Conservation (phyloP, 1,140 invertebrate genomes). For the Drosophila sechellia region DNA sequence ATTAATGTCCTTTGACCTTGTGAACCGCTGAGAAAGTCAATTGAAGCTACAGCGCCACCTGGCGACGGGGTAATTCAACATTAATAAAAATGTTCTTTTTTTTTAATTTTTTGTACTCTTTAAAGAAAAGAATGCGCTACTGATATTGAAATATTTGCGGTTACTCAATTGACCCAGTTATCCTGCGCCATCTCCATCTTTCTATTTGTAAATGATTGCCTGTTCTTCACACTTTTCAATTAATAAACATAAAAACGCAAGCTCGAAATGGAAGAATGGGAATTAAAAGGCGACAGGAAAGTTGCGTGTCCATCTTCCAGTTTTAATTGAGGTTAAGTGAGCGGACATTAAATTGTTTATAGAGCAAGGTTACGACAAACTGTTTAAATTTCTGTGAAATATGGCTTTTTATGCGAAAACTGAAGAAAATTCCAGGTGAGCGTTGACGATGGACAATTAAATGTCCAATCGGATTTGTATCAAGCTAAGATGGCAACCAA, state of each 20-base stretch:
- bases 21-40: conserved; percentile 54
- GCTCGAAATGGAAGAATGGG: conserved; percentile 2
- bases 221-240: conserved; percentile 53
- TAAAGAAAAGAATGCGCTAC: background rate
- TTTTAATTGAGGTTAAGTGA: conserved; percentile 67
- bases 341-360: conserved; percentile 66
- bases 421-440: conserved; percentile 28
- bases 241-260: conserved; percentile 48
- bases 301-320: conserved; percentile 56
- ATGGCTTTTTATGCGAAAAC: conserved; percentile 41
- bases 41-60: conserved; percentile 30
- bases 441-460: conserved; percentile 22
- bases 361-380: conserved; percentile 56
- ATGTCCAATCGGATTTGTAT: conserved; percentile 5
- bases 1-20: conserved; percentile 73
- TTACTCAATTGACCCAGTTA: conserved; percentile 54
- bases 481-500: conserved; percentile 13
- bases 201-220: conserved; percentile 40
- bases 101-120: background rate
- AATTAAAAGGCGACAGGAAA: background rate
- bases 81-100: background rate
- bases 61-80: background rate
- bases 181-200: background rate
- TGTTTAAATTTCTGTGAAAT: conserved; percentile 43
- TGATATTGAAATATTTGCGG: conserved; percentile 29